Percentiles rank a stretch among this genome's conserved stretches.
These are phyloP conservation scores for Eupithecia exiguata DNA, from an alignment of 2,888 invertebrate species.

Conservation along the genomic window DNA sequence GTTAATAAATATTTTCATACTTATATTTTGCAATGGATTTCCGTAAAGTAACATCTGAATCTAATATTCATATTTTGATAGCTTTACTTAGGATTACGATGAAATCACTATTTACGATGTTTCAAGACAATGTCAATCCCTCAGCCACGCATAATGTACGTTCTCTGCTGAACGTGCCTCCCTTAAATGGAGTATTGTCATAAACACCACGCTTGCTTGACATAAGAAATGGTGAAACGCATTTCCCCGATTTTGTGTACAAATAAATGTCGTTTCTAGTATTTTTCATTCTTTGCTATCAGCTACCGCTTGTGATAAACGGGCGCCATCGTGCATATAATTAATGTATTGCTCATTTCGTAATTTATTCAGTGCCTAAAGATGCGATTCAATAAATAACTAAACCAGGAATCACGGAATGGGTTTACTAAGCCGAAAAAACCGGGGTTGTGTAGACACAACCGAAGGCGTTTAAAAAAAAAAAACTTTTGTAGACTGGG, in stretches of 20 bases:
- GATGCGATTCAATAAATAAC: background rate
- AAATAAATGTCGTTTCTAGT: background rate
- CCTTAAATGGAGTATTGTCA: no score
- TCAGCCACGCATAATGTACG: no score
- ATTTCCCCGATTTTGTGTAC: background rate
- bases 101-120: no score
- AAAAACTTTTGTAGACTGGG: no score
- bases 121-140: no score
- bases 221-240: background rate
- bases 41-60: no score
- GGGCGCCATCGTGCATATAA: constrained; percentile 30
- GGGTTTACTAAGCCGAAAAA: background rate
- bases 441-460: background rate
- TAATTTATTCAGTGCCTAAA: background rate
- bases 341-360: constrained; percentile 12
- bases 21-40: no score
- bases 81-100: no score
- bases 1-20: no score
- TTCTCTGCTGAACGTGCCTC: no score
- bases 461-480: no score
- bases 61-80: no score
- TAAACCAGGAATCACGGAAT: background rate
- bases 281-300: background rate
- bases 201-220: background rate
- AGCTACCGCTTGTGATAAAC: constrained; percentile 28